A percentile compares a stretch with the other conserved stretches of the same genome.
Conservation (phyloP, 2,797 vertebrate species). For the Melopsittacus undulatus region DNA sequence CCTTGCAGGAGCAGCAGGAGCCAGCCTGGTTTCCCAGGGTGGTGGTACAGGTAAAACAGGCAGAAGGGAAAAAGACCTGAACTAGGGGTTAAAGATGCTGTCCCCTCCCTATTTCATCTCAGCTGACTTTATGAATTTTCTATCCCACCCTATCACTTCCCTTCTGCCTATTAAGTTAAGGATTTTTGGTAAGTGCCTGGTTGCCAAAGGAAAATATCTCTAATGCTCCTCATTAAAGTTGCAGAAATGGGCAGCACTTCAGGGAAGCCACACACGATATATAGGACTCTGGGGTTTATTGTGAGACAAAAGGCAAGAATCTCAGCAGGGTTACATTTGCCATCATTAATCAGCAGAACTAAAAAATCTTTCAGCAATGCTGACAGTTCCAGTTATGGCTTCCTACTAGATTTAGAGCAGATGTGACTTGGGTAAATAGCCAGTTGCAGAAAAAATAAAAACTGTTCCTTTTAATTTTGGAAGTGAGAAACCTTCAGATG, state of each 20-base stretch:
- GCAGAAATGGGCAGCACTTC: neutral
- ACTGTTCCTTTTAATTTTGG: neutral
- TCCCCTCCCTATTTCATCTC: neutral
- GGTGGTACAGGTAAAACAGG: neutral
- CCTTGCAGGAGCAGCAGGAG: neutral
- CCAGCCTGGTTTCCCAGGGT: neutral
- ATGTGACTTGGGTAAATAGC: neutral
- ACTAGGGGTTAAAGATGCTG: neutral
- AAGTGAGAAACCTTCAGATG: neutral
- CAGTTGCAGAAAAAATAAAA: neutral
- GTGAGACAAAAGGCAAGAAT: neutral
- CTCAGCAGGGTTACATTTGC: neutral
- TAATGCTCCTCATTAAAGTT: neutral
- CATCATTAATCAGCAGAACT: neutral
- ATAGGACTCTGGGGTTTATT: neutral
- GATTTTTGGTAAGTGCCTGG: neutral
- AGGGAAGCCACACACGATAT: neutral
- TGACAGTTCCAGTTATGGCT: neutral
- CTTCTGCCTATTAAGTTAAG: neutral
- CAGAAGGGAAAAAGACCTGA: neutral
- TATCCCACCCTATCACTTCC: neutral
- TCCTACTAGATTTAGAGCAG: constrained; percentile 32
- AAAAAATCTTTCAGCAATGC: neutral
- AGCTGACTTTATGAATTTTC: neutral
- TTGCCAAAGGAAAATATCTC: neutral